These are phyloP conservation scores for Scytalopus superciliaris DNA, from an alignment of 2,113 vertebrate species.

Conservation along the genomic window DNA sequence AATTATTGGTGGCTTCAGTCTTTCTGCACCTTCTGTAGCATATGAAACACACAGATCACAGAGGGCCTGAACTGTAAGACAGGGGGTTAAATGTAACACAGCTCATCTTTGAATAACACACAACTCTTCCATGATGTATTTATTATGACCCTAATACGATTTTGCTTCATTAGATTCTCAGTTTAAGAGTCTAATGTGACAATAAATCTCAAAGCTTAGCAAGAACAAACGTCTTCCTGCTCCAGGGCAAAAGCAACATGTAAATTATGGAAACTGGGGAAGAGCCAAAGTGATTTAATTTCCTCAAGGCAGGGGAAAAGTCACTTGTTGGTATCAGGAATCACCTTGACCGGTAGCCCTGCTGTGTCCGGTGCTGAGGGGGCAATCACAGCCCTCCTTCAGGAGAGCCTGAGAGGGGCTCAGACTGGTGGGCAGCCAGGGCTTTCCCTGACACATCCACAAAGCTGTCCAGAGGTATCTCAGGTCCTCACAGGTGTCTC, in stretches of 20 bases:
- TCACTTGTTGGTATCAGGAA: rapidly evolving
- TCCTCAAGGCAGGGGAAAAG: not conserved
- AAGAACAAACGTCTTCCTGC: not conserved
- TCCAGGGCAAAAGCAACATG: not conserved
- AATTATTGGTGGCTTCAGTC: not conserved
- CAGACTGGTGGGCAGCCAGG: not conserved
- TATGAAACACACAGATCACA: not conserved
- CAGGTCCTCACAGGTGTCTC: not conserved
- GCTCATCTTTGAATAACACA: not conserved
- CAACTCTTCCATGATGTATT: not conserved
- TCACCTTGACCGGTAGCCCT: rapidly evolving
- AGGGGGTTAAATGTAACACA: not conserved
- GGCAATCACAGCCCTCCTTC: not conserved
- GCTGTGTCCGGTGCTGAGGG: rapidly evolving
- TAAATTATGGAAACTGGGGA: not conserved
- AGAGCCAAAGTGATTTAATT: not conserved
- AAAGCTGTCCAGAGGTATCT: not conserved
- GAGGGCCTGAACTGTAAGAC: not conserved
- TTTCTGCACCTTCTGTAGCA: not conserved
- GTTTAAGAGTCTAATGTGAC: not conserved
- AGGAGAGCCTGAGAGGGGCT: not conserved
- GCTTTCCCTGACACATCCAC: rapidly evolving
- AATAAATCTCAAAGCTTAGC: not conserved
- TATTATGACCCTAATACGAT: not conserved
- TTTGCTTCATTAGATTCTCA: not conserved